These are phyloP conservation scores for Chelonoidis abingdonii DNA, from an alignment of 2,113 vertebrate species.

Conservation along the genomic window DNA sequence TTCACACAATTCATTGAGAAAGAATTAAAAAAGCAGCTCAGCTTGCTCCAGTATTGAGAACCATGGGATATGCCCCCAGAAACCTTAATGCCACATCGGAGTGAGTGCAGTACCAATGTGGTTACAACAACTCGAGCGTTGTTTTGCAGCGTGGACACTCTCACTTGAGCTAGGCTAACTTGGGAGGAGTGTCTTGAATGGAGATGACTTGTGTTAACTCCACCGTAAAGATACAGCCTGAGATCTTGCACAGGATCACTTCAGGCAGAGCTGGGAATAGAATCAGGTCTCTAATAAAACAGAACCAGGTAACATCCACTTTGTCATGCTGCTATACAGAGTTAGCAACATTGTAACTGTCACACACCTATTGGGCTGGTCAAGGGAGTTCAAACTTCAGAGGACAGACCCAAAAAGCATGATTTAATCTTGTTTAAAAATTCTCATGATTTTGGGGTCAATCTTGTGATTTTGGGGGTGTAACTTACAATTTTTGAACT, in stretches of 20 bases:
- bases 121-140: neutral
- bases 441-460: neutral
- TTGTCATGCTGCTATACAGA: neutral
- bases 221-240: neutral
- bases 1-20: neutral
- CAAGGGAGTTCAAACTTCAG: neutral
- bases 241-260: neutral
- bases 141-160: neutral
- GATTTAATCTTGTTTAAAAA: neutral
- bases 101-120: neutral
- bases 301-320: neutral
- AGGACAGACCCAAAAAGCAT: neutral
- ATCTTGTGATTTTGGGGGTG: neutral
- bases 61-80: neutral
- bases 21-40: neutral
- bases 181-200: neutral
- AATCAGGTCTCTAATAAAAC: neutral
- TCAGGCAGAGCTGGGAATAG: neutral
- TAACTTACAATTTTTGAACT: neutral
- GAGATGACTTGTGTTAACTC: neutral
- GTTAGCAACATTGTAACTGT: neutral
- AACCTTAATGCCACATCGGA: neutral
- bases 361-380: fast-evolving
- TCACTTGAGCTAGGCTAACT: neutral
- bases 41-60: neutral